Evolutionary conservation across 2,888 invertebrate genomes (phyloP), one percentile per base, ranked within the genome.

Genomic region (Drosophila fungiperda): DNA sequence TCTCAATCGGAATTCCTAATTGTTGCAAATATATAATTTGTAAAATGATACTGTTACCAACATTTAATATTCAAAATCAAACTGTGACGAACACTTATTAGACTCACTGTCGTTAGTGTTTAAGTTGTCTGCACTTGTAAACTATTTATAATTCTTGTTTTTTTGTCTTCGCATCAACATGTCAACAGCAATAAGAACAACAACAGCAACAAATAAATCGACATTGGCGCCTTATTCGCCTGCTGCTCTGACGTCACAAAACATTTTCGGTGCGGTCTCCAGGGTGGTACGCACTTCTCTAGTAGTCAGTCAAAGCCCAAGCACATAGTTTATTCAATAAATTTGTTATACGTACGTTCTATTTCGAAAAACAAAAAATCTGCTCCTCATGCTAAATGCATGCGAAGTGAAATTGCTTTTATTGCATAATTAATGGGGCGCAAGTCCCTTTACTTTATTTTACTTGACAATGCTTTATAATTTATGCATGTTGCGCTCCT

Each of bases 71-170:
- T 50, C 3, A 6, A n/a, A 50, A 50, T 32, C n/a, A n/a, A 35
- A 20, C 4, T 5, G 20, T 20, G 33, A 15, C 12, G 11, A 53
- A 35, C 15, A 20, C 23, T 20, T 20, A 35, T 35, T 15, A 6
- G 40, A 17, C 32, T 32, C 32, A 42, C 57, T 42, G 57, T 57
- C 53, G 60, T 61, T 60, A 35, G 65, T n/a, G 40, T 48, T 50
- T 58, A 71, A 71, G 61, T 64, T 73, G 87, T 77, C 76, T 75
- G 69, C 82, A 86, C 86, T 88, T 83, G 82, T 79, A 75, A 88
- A 86, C 87, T 87, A 87, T 87, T 87, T 87, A 76, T 87, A 87
- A 86, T 79, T 84, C 55, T 45, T 26, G 57, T 75, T 50, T 81
- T 26, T 82, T 77, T 62, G 69, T 68, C 63, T 65, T 54, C 61